Conservation (phyloP, 2,888 invertebrate genomes). For the Leptopterna dolabrata region DNA sequence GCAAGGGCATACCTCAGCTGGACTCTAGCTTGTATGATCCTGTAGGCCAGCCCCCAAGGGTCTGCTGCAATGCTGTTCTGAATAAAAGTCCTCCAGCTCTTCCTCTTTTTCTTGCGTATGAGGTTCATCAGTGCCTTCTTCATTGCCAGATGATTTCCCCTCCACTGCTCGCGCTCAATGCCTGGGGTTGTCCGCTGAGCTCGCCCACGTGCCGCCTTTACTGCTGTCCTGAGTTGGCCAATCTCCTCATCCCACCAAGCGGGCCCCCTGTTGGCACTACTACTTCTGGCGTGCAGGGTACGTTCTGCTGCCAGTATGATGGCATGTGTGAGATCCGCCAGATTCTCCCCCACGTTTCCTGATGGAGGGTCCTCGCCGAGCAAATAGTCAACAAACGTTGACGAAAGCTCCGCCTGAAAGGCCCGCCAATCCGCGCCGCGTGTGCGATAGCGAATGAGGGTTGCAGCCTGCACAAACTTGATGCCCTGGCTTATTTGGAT, state of each 20-base stretch:
- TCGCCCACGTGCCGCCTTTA: not conserved
- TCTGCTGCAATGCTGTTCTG: not conserved
- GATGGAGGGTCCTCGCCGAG: no score
- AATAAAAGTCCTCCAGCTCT: not conserved
- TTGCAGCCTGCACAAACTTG: no score
- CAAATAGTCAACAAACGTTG: not conserved
- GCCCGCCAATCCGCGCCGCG: no score
- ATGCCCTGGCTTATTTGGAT: not conserved
- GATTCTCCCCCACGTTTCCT: no score
- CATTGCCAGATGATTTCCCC: not conserved
- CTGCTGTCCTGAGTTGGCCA: not conserved
- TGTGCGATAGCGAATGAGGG: no score
- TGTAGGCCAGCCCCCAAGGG: not conserved
- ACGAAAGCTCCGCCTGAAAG: no score
- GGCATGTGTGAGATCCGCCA: no score
- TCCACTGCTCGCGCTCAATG: not conserved
- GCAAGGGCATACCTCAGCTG: not conserved
- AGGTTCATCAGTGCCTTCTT: not conserved
- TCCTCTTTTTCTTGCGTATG: not conserved
- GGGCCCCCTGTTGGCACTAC: not conserved
- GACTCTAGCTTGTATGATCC: not conserved
- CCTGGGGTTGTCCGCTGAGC: not conserved
- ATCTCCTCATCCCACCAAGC: not conserved
- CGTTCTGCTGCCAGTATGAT: not conserved
- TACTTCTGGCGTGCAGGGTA: not conserved